Conservation (phyloP, 2,113 vertebrate genomes). For the Nyctereutes procyonoides region DNA sequence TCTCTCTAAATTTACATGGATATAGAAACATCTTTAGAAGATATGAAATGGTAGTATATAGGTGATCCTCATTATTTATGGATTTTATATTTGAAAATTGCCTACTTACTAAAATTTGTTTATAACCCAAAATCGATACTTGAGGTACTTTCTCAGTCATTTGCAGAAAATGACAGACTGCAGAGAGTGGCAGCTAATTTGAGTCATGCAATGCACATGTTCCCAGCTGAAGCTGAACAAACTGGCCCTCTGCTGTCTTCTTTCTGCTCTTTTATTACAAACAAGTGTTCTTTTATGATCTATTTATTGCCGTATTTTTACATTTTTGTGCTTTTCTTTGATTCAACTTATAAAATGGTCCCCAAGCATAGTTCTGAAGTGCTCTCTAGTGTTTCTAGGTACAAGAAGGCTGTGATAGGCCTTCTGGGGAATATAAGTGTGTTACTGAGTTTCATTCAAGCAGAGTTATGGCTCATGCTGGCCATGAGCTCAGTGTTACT, state of each 20-base stretch:
- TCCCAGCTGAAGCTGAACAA: not conserved
- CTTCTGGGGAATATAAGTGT: not conserved
- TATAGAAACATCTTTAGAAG: not conserved
- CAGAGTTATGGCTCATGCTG: not conserved
- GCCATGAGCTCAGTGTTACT: not conserved
- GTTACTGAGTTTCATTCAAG: not conserved
- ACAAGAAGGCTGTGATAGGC: not conserved
- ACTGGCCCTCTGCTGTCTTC: not conserved
- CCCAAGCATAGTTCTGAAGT: not conserved
- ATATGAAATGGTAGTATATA: not conserved
- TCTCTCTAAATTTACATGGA: not conserved
- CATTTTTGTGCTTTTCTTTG: not conserved
- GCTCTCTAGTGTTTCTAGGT: not conserved
- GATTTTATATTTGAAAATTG: not conserved
- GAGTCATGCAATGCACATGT: not conserved
- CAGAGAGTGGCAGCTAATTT: not conserved
- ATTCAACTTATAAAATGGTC: not conserved
- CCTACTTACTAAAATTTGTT: not conserved
- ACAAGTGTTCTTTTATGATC: not conserved
- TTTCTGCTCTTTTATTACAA: not conserved
- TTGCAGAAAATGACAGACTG: not conserved
- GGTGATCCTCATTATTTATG: not conserved
- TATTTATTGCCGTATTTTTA: not conserved
- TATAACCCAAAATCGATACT: not conserved
- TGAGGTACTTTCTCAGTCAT: not conserved